These are phyloP conservation scores for Ceratina calcarata DNA, from an alignment of 1,140 invertebrate genomes.

Conservation along the genomic window DNA sequence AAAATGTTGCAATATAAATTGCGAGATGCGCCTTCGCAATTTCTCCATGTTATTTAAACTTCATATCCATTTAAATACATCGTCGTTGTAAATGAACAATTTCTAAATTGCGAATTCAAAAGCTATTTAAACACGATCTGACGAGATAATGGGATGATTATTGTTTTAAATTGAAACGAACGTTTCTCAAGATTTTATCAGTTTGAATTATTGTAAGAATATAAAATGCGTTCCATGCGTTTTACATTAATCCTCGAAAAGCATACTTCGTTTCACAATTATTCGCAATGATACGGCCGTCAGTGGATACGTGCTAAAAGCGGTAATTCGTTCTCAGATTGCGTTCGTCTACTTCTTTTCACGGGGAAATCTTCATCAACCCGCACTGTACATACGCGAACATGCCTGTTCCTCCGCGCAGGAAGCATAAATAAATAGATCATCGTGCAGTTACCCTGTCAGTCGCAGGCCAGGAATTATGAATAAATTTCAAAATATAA, in stretches of 20 bases:
- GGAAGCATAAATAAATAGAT: slow-evolving; percentile 26
- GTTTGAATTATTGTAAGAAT: slow-evolving; percentile 10
- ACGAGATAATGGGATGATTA: too few species aligned
- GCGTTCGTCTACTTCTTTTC: neutral
- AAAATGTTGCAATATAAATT: too few species aligned
- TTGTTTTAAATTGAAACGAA: too few species aligned
- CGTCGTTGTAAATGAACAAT: too few species aligned
- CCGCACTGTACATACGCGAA: too few species aligned
- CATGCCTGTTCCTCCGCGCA: neutral
- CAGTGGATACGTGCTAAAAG: slow-evolving; percentile 4
- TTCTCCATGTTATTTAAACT: too few species aligned
- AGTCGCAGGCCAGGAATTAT: slow-evolving; percentile 13
- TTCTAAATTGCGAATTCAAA: too few species aligned
- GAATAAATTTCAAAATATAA: slow-evolving; percentile 35
- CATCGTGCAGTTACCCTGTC: slow-evolving; percentile 3
- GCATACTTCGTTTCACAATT: slow-evolving; percentile 19
- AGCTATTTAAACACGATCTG: too few species aligned
- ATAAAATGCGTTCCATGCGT: neutral
- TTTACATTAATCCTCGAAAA: slow-evolving; percentile 22
- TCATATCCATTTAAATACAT: too few species aligned
- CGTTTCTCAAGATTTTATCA: neutral
- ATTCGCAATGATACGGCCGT: slow-evolving; percentile 16
- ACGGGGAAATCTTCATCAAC: slow-evolving; percentile 25
- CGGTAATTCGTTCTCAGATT: slow-evolving; percentile 14
- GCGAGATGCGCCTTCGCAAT: too few species aligned